phyloP scores from a whole-genome alignment of 2,113 vertebrate genomes.

The Hystrix brachyura region DNA sequence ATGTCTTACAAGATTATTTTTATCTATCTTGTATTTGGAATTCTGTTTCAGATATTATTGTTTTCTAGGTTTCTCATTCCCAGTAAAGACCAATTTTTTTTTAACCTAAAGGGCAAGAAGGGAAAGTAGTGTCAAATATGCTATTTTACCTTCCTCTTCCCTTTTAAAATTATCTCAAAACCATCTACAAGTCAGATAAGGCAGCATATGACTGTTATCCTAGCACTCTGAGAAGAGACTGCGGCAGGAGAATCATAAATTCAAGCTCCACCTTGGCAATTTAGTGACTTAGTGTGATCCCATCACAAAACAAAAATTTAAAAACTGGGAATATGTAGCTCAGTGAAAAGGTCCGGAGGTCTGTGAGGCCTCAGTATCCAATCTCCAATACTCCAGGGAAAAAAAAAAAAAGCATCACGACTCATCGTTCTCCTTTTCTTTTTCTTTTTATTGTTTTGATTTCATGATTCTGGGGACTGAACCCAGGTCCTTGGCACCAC shows the following conservation, averaged over 20 bases:
- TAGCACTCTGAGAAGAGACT: background rate
- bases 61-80: conserved; percentile 61
- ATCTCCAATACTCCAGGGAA: background rate
- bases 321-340: background rate
- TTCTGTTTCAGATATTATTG: conserved; percentile 29
- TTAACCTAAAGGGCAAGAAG: background rate
- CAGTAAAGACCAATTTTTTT: background rate
- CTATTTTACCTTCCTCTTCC: background rate
- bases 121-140: background rate
- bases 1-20: conserved; percentile 46
- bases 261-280: background rate
- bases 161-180: conserved; percentile 52
- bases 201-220: background rate
- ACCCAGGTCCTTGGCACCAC: background rate
- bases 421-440: conserved; percentile 4
- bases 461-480: background rate
- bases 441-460: background rate
- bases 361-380: background rate
- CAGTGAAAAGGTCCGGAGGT: background rate
- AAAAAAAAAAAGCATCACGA: background rate
- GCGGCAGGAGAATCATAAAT: background rate
- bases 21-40: conserved; percentile 52
- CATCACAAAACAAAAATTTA: background rate
- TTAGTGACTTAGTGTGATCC: background rate
- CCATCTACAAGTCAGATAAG: background rate